A percentile compares a stretch with the other conserved stretches of the same genome.
Conservation (phyloP, 1,140 invertebrate species). For the Saccostrea echinata region DNA sequence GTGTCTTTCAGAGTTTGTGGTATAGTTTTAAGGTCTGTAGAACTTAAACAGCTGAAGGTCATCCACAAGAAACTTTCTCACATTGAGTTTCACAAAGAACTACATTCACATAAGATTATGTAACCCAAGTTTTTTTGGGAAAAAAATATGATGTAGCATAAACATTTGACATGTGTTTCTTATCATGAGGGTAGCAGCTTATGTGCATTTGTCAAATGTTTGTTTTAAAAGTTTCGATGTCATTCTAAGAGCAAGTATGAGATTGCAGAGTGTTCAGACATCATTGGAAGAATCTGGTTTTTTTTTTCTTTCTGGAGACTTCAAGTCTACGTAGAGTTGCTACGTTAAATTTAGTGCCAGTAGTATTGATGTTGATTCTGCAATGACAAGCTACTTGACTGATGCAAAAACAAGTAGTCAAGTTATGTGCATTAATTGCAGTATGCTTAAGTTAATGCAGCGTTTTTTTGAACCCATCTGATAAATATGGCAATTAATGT, state of each 20-base stretch:
- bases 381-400: too few species aligned
- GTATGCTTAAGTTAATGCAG: too few species aligned
- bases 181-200: background rate
- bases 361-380: too few species aligned
- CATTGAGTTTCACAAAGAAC: background rate
- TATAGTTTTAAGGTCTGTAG: too few species aligned
- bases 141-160: constrained; percentile 15
- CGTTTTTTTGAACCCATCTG: too few species aligned
- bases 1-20: too few species aligned
- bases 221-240: background rate
- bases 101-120: constrained; percentile 28
- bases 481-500: too few species aligned
- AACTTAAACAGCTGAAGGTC: background rate
- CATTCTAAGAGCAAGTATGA: background rate
- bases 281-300: background rate
- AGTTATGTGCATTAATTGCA: too few species aligned
- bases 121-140: background rate
- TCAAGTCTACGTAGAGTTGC: too few species aligned
- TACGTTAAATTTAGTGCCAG: too few species aligned
- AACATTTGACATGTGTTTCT: constrained; percentile 30
- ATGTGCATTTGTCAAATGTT: constrained; percentile 10
- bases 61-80: background rate
- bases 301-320: background rate
- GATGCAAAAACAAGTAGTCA: too few species aligned
- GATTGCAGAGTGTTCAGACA: background rate